These are phyloP conservation scores for Spodoptera littoralis DNA, from an alignment of 2,888 invertebrate species.

Conservation along the genomic window DNA sequence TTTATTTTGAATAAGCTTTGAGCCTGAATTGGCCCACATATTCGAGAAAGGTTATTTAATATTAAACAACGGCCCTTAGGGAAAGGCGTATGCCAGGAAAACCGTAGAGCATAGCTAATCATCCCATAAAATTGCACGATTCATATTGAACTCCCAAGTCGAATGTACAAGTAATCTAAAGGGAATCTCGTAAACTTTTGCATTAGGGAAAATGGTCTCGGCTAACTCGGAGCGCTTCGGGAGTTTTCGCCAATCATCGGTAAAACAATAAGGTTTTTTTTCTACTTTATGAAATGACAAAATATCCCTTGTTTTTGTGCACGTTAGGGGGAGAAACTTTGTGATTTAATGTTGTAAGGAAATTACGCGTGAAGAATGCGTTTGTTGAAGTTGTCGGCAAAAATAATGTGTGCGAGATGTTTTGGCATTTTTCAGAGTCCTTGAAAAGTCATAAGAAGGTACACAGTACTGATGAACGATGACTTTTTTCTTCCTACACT, in stretches of 20 bases:
- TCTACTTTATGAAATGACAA: constrained; percentile 23
- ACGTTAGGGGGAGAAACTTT: constrained; percentile 11
- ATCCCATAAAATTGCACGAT: too few relatives aligned
- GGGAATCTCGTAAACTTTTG: constrained; percentile 34
- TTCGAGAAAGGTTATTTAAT: too few relatives aligned
- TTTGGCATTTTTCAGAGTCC: not conserved
- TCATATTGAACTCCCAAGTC: constrained; percentile 1
- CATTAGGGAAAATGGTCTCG: constrained; percentile 42
- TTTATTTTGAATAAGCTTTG: too few relatives aligned
- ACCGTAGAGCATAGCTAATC: too few relatives aligned
- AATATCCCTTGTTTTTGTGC: constrained; percentile 29
- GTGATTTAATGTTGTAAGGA: constrained; percentile 5
- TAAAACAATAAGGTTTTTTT: constrained; percentile 36
- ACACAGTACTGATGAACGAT: too few relatives aligned
- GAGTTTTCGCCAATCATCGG: constrained; percentile 35
- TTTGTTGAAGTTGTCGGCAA: not conserved
- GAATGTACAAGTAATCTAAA: constrained; percentile 5
- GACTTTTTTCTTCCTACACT: too few relatives aligned
- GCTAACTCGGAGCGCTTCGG: constrained; percentile 33
- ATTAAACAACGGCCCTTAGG: too few relatives aligned
- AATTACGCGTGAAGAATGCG: not conserved
- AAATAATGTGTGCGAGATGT: not conserved
- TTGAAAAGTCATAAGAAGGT: too few relatives aligned
- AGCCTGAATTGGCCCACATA: too few relatives aligned
- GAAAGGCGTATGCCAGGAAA: too few relatives aligned